Base-by-base conservation (phyloP, 1,140 invertebrate species). In the Thaumatotibia leucotreta region DNA sequence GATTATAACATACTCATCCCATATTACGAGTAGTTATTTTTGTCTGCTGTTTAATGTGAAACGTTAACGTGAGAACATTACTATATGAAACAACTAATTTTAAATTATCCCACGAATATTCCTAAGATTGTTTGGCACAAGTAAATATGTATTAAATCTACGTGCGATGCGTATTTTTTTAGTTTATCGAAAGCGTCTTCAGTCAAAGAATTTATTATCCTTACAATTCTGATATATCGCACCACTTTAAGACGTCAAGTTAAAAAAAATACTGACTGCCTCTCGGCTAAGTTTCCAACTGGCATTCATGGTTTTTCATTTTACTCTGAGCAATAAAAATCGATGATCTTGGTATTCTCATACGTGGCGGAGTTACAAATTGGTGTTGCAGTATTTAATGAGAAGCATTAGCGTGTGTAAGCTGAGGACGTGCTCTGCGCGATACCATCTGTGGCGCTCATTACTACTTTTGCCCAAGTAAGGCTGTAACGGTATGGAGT, bases 401-500 rank as follows among this genome's bases (percentile, higher is more conserved):
- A 76, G 68, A 68, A 73, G 73, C 74, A 83, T 83, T 83, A 79
- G 72, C 76, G 71, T 74, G 70, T 72, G 35, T 65, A 78, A 76
- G 64, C 67, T 32, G 67, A 62, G 70, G 67, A 72, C 75, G 66
- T 66, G 61, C 64, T 58, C 63, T 50, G 65, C 62, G 54, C 68
- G 67, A 69, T 73, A 64, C 76, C 80, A 77, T 80, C 75, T 75
- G 68, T 72, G 76, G 75, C 66, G 58, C 62, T 70, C 70, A 79
- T 77, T 79, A 77, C 75, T 68, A 68, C 73, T 79, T 74, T 69
- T 75, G 62, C 66, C 77, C 81, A 78, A 75, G 64, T 83, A 83
- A 35, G 77, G 77, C 29, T 39, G 33, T 73, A 67, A 65, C 70
- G 64, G 67, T 70, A 61, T 63, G 58, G 66, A 69, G 61, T 72